Evolutionary conservation across 2,113 vertebrate species (phyloP), one percentile per base, ranked within the genome.

Genomic region (Notarius lentiginosus): DNA sequence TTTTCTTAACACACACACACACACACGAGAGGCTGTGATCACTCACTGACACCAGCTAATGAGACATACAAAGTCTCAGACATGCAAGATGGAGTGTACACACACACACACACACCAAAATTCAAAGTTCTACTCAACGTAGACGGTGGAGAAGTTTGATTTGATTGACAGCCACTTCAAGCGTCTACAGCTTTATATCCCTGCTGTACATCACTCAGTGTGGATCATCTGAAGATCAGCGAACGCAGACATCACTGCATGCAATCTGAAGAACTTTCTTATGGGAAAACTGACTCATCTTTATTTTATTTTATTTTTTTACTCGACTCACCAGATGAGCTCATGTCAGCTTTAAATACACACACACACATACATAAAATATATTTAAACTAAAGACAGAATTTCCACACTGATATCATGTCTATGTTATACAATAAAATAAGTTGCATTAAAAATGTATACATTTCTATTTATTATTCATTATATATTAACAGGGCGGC

Each of bases 1-100:
- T 89, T 89, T 89, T 63, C 11, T 53, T 79, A 79, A 86, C 68
- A 68, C n/a, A 72, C 66, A 70, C 66, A 68, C 66, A 70, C 61
- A 61, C 56, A 58, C 56, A 58, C 61, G 22, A 61, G 15, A 61
- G 58, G 17, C 58, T 20, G 17, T 61, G 58, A 61, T 20, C 4
- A 5, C 58, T 61, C 18, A 61, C 20, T 61, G 58, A 61, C 58
- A 20, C 58, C 58, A 61, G 58, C 58, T 61, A 61, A 61, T 20
- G 58, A 61, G 58, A 61, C 58, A 61, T 61, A 20, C 58, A 61
- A 61, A 18, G 58, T 22, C 58, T 61, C 58, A 61, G 58, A 61
- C 58, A 56, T 56, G 55, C 8, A 4, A 61, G 20, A 61, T 61
- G 58, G 58, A 61, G 18, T 18, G 20, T 61, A 60, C 15, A 60